A percentile compares a stretch with the other conserved stretches of the same genome.
These are phyloP conservation scores for Melipona quadrifasciata DNA, from an alignment of 1,140 invertebrate genomes.

Conservation along the genomic window DNA sequence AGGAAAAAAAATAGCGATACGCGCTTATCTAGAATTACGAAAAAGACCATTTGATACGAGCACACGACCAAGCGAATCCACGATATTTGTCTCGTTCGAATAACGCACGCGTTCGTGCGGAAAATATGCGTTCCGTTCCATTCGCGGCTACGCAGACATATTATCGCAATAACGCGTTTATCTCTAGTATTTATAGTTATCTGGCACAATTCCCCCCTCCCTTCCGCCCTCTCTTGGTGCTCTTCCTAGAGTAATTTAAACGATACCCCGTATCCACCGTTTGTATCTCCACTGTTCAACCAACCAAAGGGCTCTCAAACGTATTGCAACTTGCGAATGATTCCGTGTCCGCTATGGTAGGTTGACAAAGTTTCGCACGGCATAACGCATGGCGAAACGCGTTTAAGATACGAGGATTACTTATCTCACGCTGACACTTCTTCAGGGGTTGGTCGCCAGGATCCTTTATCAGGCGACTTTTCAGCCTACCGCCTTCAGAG, in stretches of 20 bases:
- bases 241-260: background rate
- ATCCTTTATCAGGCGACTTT: constrained; percentile 43
- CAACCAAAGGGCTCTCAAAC: background rate
- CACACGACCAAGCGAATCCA: background rate
- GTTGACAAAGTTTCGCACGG: constrained; percentile 17
- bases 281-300: background rate
- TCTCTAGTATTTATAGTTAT: constrained; percentile 25
- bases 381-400: background rate
- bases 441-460: constrained; percentile 31
- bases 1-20: background rate
- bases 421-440: constrained; percentile 60
- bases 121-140: constrained; percentile 15
- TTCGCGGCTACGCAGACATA: background rate
- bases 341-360: background rate
- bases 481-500: constrained; percentile 15
- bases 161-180: constrained; percentile 19
- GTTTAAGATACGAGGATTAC: constrained; percentile 53
- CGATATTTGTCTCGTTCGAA: constrained; percentile 10
- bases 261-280: background rate
- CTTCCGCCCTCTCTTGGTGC: background rate
- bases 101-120: background rate
- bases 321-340: constrained; percentile 1
- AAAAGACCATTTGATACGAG: background rate
- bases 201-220: constrained; percentile 6
- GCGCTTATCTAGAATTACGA: background rate